Base-by-base conservation (phyloP, 2,797 vertebrate genomes). In the Loris lydekkerianus region DNA sequence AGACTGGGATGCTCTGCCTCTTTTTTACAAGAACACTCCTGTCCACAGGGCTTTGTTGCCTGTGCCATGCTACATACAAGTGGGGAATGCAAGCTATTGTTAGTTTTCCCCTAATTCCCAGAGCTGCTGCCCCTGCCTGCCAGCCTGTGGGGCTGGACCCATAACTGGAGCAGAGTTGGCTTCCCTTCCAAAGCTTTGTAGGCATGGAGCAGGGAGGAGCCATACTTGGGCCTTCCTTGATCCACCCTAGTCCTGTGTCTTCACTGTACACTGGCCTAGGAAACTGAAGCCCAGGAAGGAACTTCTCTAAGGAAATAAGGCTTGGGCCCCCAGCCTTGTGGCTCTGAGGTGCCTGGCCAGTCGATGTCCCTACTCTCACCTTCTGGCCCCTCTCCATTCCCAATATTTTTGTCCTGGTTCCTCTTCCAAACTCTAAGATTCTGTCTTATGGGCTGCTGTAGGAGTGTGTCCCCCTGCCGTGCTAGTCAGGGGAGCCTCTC, bases 381-480 rank as follows among this genome's bases (percentile, higher is more conserved):
- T 29, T 67, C 85, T 53, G 40, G 49, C 58, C 83, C 40, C 8
- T 89, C 58, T 86, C 69, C 78, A 63, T 21, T 78, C 95, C 88
- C 85, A 37, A 58, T 60, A 72, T 46, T 25, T 86, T 21, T 25
- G 18, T 29, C 72, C 63, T 73, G 21, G 14, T 61, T 89, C 85
- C 69, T 82, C 61, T 83, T 76, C 67, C 40, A 90, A 17, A 37
- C 34, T 60, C 75, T 40, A 81, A 77, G 69, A 34, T 27, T 67
- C 61, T 65, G 34, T 49, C 63, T 43, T 49, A 7, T 43, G 40
- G 29, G 82, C 14, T 76, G 11, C 37, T 72, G 27, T 46, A 29
- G 10, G 72, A 23, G 14, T 69, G 5, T 20, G 27, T 61, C 72
- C 49, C 46, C 17, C 27, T 18, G 0, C 13, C 11, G 2, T 27